These are phyloP conservation scores for Scaptomyza hsui DNA, from an alignment of 1,140 invertebrate genomes.

Conservation along the genomic window DNA sequence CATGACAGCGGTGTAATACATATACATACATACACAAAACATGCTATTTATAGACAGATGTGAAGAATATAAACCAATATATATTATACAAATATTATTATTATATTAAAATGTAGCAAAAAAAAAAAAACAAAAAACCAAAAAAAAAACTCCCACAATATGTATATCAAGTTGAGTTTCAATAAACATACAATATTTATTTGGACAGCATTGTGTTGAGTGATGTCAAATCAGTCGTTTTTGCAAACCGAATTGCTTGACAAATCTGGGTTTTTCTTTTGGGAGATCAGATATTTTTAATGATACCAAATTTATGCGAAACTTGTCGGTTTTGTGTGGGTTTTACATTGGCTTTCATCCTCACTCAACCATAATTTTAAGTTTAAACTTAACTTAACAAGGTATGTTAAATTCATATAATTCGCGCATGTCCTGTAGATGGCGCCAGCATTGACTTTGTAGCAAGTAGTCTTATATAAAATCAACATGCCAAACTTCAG, in stretches of 20 bases:
- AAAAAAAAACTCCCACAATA: constrained; percentile 50
- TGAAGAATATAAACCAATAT: constrained; percentile 60
- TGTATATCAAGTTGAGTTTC: constrained; percentile 81
- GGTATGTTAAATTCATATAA: too few relatives aligned
- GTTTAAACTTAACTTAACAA: too few relatives aligned
- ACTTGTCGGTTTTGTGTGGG: too few relatives aligned
- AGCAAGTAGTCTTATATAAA: constrained; percentile 1
- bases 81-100: constrained; percentile 39
- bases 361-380: too few relatives aligned
- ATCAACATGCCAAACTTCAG: neutral
- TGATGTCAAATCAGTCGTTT: too few relatives aligned
- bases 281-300: too few relatives aligned
- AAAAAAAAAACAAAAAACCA: constrained; percentile 34
- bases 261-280: too few relatives aligned
- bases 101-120: constrained; percentile 68
- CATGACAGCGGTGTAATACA: constrained; percentile 47
- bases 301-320: too few relatives aligned
- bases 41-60: constrained; percentile 50
- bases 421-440: neutral
- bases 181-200: constrained; percentile 79
- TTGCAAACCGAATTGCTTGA: too few relatives aligned
- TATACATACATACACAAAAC: constrained; percentile 13
- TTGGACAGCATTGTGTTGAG: too few relatives aligned
- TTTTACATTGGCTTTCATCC: too few relatives aligned
- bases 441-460: constrained; percentile 2